phyloP scores from a whole-genome alignment of 2,113 vertebrate genomes.

The Heteronetta atricapilla region DNA sequence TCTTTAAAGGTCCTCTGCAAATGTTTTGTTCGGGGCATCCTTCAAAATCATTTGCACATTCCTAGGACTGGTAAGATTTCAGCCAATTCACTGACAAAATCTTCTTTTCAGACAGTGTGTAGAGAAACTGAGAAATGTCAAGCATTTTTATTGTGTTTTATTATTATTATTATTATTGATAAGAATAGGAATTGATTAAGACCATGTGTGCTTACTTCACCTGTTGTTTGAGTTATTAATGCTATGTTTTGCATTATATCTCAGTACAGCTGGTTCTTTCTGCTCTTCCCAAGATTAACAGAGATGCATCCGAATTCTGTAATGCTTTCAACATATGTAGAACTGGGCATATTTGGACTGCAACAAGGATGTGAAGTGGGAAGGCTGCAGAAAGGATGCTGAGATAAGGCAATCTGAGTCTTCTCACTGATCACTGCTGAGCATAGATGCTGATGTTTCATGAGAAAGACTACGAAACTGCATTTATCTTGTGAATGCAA shows the following conservation, averaged over 20 bases:
- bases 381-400: constrained; percentile 3
- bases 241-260: neutral
- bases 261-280: constrained; percentile 21
- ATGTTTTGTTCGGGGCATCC: neutral
- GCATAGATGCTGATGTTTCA: constrained; percentile 57
- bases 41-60: neutral
- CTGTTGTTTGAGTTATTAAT: neutral
- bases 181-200: neutral
- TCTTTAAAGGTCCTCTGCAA: constrained; percentile 16
- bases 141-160: neutral
- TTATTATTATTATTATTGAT: neutral
- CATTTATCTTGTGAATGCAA: constrained; percentile 44
- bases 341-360: constrained; percentile 34
- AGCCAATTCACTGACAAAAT: constrained; percentile 1
- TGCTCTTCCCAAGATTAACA: constrained; percentile 8
- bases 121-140: constrained; percentile 28
- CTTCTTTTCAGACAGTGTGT: neutral
- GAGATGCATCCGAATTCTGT: constrained; percentile 36
- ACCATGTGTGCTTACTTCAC: neutral
- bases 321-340: neutral
- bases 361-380: neutral
- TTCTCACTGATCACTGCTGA: constrained; percentile 40
- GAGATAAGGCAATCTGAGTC: constrained; percentile 48
- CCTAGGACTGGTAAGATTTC: constrained; percentile 15
- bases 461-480: constrained; percentile 55